Base-by-base conservation (phyloP, 1,140 invertebrate genomes). In the Idris sp. region DNA sequence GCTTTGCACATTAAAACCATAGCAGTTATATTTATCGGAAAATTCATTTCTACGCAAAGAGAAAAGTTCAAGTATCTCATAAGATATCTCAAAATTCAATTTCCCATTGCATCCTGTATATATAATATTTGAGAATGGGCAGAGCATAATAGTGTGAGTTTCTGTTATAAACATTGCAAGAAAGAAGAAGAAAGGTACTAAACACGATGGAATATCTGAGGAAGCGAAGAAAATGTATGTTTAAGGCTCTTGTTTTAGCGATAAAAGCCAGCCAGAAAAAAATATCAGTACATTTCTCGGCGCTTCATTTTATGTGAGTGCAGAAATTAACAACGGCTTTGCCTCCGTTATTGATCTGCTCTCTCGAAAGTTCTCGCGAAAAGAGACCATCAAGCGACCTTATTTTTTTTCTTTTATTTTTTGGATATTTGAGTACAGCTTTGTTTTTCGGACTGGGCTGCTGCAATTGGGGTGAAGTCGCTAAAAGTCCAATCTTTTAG, bases 241-340 rank as follows among this genome's bases (percentile, higher is more conserved):
- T 35, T 33, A 31, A 44, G 19, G 44, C n/a, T 28, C 10, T 10
- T n/a, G 51, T 49, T 72, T 65, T 59, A 69, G 48, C 74, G 77
- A 53, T 82, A 77, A 82, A 79, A 82, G 79, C 79, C 51, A n/a
- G 38, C n/a, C 25, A 28, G 36, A 44, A 59, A 79, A 80, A 81
- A 79, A 77, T 81, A 79, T 80, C 76, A 49, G 56, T 78, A 80
- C 76, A 82, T 65, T n/a, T n/a, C 61, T 82, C 67, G 25, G 48
- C 61, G 56, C 67, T 73, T 75, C 76, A 72, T 75, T 79, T 61
- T 35, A 44, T 49, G 46, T 28, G 40, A 62, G 62, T 62, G 41
- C 61, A 68, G 53, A 79, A 83, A 79, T 82, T 80, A 81, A 83
- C 76, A 75, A 67, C 46, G 58, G 36, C 72, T 77, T 58, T 62